These are phyloP conservation scores for Dicrurus megarhynchus DNA, from an alignment of 2,113 vertebrate species.

Conservation along the genomic window DNA sequence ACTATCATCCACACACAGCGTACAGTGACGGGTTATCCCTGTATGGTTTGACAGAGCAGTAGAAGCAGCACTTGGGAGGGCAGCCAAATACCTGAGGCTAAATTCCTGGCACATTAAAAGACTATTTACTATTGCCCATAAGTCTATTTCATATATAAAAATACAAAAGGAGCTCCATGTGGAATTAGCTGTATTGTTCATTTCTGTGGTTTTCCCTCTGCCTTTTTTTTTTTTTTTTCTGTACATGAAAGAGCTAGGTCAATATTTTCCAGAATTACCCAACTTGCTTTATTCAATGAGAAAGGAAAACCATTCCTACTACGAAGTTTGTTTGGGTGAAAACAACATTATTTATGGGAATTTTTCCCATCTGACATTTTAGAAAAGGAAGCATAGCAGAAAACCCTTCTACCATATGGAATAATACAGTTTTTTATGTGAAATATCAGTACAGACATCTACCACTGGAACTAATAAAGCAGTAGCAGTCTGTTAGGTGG, in stretches of 20 bases:
- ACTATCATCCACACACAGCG: neutral
- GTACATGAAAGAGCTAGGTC: slow-evolving; percentile 9
- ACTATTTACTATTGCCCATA: slow-evolving; percentile 23
- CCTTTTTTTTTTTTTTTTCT: neutral
- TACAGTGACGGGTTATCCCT: neutral
- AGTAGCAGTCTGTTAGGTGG: neutral
- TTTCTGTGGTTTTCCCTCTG: neutral
- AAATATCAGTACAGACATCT: neutral
- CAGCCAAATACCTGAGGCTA: slow-evolving; percentile 51
- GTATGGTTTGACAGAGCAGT: neutral
- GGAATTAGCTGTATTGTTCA: slow-evolving; percentile 14
- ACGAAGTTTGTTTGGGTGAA: neutral
- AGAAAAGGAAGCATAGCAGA: neutral
- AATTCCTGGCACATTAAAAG: slow-evolving; percentile 36
- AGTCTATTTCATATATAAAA: slow-evolving; percentile 22
- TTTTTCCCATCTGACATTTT: neutral
- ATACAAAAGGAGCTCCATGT: neutral
- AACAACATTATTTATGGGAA: neutral
- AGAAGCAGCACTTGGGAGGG: slow-evolving; percentile 8
- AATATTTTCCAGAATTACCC: neutral
- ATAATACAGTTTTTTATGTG: neutral
- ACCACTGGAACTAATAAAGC: neutral
- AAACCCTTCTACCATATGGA: neutral
- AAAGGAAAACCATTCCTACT: neutral
- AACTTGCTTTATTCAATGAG: neutral